Conservation (phyloP, 2,888 invertebrate species). For the Punctoribates punctum region DNA sequence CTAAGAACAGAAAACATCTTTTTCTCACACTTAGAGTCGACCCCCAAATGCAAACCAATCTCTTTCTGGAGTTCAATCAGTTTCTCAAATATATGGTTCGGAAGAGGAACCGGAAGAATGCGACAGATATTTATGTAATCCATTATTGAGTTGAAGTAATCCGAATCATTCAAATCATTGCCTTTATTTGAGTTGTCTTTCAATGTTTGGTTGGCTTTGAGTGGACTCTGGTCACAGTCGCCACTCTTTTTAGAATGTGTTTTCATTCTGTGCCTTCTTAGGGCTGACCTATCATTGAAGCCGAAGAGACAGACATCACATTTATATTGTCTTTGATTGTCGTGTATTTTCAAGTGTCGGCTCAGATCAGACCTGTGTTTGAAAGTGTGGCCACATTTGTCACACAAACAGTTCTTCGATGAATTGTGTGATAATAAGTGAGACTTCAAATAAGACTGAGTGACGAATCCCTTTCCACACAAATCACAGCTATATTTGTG, state of each 20-base stretch:
- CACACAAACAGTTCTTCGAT: slow-evolving; percentile 14
- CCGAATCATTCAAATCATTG: not conserved
- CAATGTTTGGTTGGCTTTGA: not conserved
- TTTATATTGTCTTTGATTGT: not conserved
- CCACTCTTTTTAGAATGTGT: not conserved
- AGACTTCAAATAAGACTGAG: not conserved
- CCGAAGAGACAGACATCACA: not conserved
- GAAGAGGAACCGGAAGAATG: slow-evolving; percentile 27
- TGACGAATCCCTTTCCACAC: not conserved
- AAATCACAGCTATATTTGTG: not conserved
- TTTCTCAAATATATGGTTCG: slow-evolving; percentile 25
- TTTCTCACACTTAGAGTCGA: not conserved
- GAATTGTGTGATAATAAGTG: slow-evolving; percentile 7
- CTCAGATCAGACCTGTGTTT: slow-evolving; percentile 19
- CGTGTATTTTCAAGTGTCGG: slow-evolving; percentile 27
- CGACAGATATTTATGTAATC: slow-evolving; percentile 29
- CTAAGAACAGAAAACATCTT: not conserved
- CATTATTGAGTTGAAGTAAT: slow-evolving; percentile 16
- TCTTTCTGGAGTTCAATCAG: slow-evolving; percentile 25
- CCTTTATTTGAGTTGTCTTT: not conserved
- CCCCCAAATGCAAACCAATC: slow-evolving; percentile 17
- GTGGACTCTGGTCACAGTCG: not conserved
- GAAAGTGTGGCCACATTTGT: slow-evolving; percentile 28
- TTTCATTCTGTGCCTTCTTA: not conserved
- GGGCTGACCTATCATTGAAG: slow-evolving; percentile 12